Evolutionary conservation across 1,140 invertebrate species (phyloP).

Genomic region (Temnothorax longispinosus): DNA sequence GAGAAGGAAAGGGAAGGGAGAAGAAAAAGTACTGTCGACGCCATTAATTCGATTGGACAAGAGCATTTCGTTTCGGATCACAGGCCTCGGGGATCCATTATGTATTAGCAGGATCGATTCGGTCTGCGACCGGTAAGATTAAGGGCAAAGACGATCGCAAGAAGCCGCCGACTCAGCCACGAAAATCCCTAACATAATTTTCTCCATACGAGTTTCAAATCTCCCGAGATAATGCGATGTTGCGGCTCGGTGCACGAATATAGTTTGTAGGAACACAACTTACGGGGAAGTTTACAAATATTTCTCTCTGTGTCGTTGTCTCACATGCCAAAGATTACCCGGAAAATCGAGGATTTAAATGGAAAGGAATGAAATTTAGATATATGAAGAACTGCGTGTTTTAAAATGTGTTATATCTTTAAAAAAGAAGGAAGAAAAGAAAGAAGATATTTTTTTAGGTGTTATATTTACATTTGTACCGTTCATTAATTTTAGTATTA

Average conservation of each 20-base stretch:
- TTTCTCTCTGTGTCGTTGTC: constrained; percentile 5
- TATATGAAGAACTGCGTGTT: too few relatives aligned
- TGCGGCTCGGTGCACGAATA: constrained; percentile 29
- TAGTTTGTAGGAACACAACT: constrained; percentile 20
- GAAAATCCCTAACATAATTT: constrained; percentile 71
- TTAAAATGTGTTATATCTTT: background rate
- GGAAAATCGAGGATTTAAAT: background rate
- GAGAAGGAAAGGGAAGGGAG: background rate
- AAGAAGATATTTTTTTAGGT: background rate
- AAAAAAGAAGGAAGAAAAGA: background rate
- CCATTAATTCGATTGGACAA: constrained; percentile 82
- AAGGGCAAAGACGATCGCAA: constrained; percentile 57
- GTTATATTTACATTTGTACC: background rate
- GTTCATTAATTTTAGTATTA: constrained; percentile 4
- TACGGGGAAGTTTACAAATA: constrained; percentile 20
- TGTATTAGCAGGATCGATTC: constrained; percentile 76
- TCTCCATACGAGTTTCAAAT: constrained; percentile 58
- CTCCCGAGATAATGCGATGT: constrained; percentile 59
- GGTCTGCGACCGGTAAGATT: constrained; percentile 57
- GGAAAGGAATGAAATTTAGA: background rate
- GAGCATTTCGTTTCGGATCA: constrained; percentile 40
- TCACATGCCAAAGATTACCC: background rate
- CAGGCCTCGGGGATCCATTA: constrained; percentile 77
- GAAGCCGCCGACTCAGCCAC: constrained; percentile 60
- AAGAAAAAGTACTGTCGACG: constrained; percentile 73